Evolutionary conservation across 1,140 invertebrate genomes (phyloP), one percentile per base, ranked within the genome.

Genomic region (honey bee (Apis mellifera)): DNA sequence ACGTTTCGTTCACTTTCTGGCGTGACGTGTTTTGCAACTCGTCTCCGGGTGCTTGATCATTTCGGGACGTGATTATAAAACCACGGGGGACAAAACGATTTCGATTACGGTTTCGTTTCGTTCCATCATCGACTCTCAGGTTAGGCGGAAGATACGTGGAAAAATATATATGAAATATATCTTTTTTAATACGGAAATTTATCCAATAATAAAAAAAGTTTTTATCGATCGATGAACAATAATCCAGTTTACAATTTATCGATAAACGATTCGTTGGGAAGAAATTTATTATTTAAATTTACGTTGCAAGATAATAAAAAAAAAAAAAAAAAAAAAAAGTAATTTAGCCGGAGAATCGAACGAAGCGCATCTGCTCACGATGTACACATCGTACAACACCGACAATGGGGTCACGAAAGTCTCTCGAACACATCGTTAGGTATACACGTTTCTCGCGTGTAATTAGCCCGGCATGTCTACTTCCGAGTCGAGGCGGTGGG

Each of bases 381-480:
- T 23, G 26, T 15, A 12, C 5, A n/a, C n/a, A n/a, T n/a, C n/a
- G 32, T 7, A n/a, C n/a, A 42, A 42, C 42, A 62, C 73, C 50
- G 69, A 64, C 70, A 48, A 69, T 23, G 19, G 17, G 48, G 21
- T 23, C 59, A 74, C 32, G 60, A 65, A 65, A 55, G 87, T 84
- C 84, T 76, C 81, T 84, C 86, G 86, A 85, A 86, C 81, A 75
- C 74, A 86, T 50, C 32, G 55, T 54, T 26, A 23, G 12, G 71
- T 57, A 62, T 60, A 48, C 71, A 60, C 71, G 15, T 86, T 89
- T 84, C 87, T 91, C 84, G 82, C 85, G 80, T 90, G 89, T 91
- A 93, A 93, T 93, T 93, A 93, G 87, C 90, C 87, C 86, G 86
- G 80, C 87, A 88, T 89, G 86, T 86, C 78, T 85, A 92, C 91